These are phyloP conservation scores for Hemicrepidius hirtus DNA, from an alignment of 2,888 invertebrate species.

Conservation along the genomic window DNA sequence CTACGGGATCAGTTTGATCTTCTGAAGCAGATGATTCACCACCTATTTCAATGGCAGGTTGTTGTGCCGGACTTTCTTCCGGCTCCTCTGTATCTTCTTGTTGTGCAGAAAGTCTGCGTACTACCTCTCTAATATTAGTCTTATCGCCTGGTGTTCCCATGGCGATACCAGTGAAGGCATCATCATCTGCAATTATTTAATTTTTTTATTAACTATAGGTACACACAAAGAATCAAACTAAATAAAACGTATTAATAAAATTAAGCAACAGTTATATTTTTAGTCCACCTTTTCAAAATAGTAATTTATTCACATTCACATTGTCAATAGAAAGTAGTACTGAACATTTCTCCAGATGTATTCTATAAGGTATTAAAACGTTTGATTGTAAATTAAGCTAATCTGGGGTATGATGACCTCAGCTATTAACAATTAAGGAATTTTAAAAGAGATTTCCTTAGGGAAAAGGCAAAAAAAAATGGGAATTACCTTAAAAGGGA, in stretches of 20 bases:
- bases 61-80: conserved; percentile 54
- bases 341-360: conserved; percentile 18
- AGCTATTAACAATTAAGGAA: conserved; percentile 6
- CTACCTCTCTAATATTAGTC: conserved; percentile 68
- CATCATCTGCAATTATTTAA: conserved; percentile 69
- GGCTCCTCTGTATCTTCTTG: conserved; percentile 56
- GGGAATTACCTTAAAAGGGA: background rate
- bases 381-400: conserved; percentile 18
- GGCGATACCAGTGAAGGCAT: conserved; percentile 72
- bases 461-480: background rate
- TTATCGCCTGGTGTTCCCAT: conserved; percentile 73
- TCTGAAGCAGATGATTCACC: conserved; percentile 28
- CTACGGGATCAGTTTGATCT: conserved; percentile 40
- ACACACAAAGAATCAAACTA: no score
- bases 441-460: background rate
- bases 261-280: background rate
- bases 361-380: background rate
- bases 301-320: conserved; percentile 43
- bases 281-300: conserved; percentile 8
- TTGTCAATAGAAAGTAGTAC: conserved; percentile 39
- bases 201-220: background rate
- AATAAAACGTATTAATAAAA: background rate
- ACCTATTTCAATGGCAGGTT: conserved; percentile 44
- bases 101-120: conserved; percentile 55
- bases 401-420: conserved; percentile 28